Percentiles rank a stretch among this genome's conserved stretches.
These are phyloP conservation scores for Halcyon leucocephala DNA, from an alignment of 2,797 vertebrate genomes.

Conservation along the genomic window DNA sequence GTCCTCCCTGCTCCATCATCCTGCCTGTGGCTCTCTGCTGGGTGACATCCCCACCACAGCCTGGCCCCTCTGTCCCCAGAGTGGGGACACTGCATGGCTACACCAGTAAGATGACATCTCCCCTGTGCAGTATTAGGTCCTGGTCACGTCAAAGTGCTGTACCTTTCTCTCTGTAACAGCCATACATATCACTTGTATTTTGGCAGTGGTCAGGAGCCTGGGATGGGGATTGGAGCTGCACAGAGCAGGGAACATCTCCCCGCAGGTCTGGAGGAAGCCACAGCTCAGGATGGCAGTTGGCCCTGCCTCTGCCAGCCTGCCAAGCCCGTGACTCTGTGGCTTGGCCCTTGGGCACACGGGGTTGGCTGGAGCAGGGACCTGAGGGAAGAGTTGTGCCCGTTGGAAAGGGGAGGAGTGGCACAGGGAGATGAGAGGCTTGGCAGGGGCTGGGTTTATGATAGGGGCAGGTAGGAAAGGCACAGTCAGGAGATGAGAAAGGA, in stretches of 20 bases:
- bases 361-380: neutral
- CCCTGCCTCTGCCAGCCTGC: neutral
- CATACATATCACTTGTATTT: neutral
- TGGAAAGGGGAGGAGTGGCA: neutral
- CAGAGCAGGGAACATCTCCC: neutral
- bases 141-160: rapidly evolving
- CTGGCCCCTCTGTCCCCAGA: neutral
- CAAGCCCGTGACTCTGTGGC: neutral
- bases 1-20: neutral
- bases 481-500: neutral
- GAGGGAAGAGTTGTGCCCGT: neutral
- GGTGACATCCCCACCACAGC: neutral
- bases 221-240: neutral
- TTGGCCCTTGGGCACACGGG: rapidly evolving
- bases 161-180: neutral
- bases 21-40: neutral
- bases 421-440: neutral
- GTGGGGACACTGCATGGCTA: neutral
- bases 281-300: neutral
- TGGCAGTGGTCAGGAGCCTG: neutral
- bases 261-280: neutral
- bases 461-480: neutral
- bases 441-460: neutral
- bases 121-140: neutral
- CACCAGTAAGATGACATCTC: rapidly evolving